phyloP scores from a whole-genome alignment of 2,888 invertebrate species.

The Erynnis tages region DNA sequence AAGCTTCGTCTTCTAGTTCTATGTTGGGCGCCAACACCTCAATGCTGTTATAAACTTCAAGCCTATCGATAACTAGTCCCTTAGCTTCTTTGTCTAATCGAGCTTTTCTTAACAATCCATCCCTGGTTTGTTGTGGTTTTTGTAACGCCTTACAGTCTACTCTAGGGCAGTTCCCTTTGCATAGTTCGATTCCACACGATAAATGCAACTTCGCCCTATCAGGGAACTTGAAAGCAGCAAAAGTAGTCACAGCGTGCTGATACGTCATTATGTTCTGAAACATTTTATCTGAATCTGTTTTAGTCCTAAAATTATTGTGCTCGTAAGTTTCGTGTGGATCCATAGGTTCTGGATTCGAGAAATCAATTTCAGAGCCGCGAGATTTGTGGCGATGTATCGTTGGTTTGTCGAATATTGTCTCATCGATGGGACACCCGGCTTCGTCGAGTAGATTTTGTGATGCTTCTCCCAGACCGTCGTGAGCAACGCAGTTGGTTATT shows the following conservation, averaged over 20 bases:
- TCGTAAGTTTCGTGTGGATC: slow-evolving; percentile 59
- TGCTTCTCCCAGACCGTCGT: slow-evolving; percentile 89
- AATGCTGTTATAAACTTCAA: slow-evolving; percentile 90
- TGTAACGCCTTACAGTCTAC: slow-evolving; percentile 78
- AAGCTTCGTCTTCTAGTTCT: slow-evolving; percentile 84
- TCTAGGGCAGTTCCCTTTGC: slow-evolving; percentile 85
- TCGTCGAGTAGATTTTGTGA: slow-evolving; percentile 88
- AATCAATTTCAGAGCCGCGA: slow-evolving; percentile 62
- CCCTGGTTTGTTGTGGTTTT: slow-evolving; percentile 70
- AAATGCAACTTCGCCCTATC: slow-evolving; percentile 89
- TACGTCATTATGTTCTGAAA: slow-evolving; percentile 76
- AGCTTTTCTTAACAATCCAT: slow-evolving; percentile 69
- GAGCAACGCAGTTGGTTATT: slow-evolving; percentile 88
- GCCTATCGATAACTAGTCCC: slow-evolving; percentile 82
- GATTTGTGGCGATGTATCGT: slow-evolving; percentile 66
- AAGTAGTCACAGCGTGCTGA: slow-evolving; percentile 82
- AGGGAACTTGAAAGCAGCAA: slow-evolving; percentile 92
- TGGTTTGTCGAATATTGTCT: slow-evolving; percentile 82
- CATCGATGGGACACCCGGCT: slow-evolving; percentile 88
- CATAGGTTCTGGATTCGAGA: slow-evolving; percentile 59
- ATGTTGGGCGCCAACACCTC: slow-evolving; percentile 90
- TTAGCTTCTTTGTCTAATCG: slow-evolving; percentile 76
- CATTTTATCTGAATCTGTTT: slow-evolving; percentile 60
- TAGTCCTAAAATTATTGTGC: slow-evolving; percentile 52
- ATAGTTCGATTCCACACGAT: slow-evolving; percentile 89